Conservation (phyloP, 2,888 invertebrate species). For the Peribatodes rhomboidaria region DNA sequence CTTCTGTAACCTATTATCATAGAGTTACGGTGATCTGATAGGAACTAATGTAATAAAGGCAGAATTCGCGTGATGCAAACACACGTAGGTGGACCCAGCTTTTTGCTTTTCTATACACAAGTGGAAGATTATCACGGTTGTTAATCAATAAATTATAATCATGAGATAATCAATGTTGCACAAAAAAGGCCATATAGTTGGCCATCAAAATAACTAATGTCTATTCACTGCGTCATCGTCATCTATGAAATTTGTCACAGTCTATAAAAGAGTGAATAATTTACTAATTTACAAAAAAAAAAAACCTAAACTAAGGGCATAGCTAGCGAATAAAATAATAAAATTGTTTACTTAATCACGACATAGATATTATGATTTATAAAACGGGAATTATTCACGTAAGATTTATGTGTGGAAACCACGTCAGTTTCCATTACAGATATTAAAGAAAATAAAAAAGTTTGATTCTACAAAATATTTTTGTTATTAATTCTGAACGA, state of each 20-base stretch:
- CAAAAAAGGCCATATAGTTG: constrained; percentile 9
- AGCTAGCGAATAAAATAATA: too few species aligned
- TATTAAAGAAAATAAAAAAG: too few species aligned
- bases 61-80: constrained; percentile 39
- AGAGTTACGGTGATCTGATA: constrained; percentile 66
- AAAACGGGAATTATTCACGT: too few species aligned
- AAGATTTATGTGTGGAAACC: too few species aligned
- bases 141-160: constrained; percentile 32
- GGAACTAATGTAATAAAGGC: constrained; percentile 52
- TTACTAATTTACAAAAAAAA: neutral
- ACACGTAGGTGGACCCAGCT: constrained; percentile 39
- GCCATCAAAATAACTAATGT: neutral
- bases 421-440: too few species aligned
- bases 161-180: constrained; percentile 18
- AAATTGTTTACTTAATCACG: too few species aligned
- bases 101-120: constrained; percentile 34
- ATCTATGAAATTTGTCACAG: neutral
- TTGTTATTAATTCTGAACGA: too few species aligned
- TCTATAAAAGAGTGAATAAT: neutral
- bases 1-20: constrained; percentile 71
- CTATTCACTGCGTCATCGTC: neutral
- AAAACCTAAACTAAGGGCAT: neutral
- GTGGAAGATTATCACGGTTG: constrained; percentile 26
- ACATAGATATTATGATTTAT: too few species aligned
- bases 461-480: too few species aligned